These are phyloP conservation scores for Sandelia bainsii DNA, from an alignment of 2,797 vertebrate genomes.

Conservation along the genomic window DNA sequence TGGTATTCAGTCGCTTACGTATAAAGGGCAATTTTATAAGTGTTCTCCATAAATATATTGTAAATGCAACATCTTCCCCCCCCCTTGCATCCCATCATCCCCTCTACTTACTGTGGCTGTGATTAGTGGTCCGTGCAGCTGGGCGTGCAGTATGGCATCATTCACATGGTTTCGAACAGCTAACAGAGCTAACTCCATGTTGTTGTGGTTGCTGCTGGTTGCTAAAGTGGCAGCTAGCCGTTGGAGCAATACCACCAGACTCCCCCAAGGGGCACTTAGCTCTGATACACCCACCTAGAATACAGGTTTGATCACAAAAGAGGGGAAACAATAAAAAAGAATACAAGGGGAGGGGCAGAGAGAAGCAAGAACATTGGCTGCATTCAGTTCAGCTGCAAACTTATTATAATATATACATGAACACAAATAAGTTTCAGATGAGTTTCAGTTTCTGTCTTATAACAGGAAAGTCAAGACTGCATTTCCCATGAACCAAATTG, in stretches of 20 bases:
- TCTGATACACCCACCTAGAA: slow-evolving; percentile 84
- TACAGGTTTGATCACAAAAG: background rate
- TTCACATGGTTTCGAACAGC: slow-evolving; percentile 87
- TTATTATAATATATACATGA: too few species aligned
- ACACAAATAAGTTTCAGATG: too few species aligned
- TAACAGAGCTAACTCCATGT: slow-evolving; percentile 85
- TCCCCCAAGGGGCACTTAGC: slow-evolving; percentile 87
- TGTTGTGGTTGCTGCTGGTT: slow-evolving; percentile 85
- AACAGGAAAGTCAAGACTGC: background rate
- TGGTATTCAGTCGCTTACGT: background rate
- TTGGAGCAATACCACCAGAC: slow-evolving; percentile 86
- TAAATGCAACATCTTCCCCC: background rate
- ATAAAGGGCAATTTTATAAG: too few species aligned
- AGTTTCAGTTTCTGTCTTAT: slow-evolving; percentile 1
- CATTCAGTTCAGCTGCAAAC: too few species aligned
- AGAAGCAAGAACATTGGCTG: background rate
- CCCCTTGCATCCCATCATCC: background rate
- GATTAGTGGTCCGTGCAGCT: slow-evolving; percentile 88
- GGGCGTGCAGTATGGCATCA: slow-evolving; percentile 89
- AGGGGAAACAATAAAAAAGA: background rate
- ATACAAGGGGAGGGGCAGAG: background rate
- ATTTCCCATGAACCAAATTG: slow-evolving; percentile 9
- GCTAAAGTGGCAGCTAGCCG: slow-evolving; percentile 85
- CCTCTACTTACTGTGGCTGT: slow-evolving; percentile 86
- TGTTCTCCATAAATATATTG: background rate